A percentile compares a stretch with the other conserved stretches of the same genome.
Evolutionary conservation across 2,797 vertebrate species (phyloP).

Genomic region (Malurus splendens): DNA sequence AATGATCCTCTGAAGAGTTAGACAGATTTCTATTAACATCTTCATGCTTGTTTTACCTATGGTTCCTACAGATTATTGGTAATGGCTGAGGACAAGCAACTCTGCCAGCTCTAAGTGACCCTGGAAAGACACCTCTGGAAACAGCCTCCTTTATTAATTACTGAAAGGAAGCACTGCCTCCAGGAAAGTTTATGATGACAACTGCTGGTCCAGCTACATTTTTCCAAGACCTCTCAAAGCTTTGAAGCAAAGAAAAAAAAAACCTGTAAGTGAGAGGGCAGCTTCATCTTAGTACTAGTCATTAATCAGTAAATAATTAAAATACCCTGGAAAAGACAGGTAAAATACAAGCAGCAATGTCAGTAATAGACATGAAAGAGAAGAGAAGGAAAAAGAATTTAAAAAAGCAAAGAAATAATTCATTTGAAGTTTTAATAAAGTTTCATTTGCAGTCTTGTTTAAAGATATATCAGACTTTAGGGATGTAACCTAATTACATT

Average conservation of each 20-base stretch:
- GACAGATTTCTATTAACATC: neutral
- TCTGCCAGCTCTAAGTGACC: neutral
- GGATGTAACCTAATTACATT: constrained; percentile 79
- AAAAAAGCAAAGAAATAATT: constrained; percentile 76
- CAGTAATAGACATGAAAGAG: constrained; percentile 75
- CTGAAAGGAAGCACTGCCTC: neutral
- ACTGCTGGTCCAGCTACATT: neutral
- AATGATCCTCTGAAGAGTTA: neutral
- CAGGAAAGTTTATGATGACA: neutral
- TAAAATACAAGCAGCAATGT: constrained; percentile 72
- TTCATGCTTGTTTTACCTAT: neutral
- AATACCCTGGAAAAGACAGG: constrained; percentile 68
- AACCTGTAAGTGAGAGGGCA: neutral
- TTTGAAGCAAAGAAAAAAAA: constrained; percentile 51
- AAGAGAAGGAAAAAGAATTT: constrained; percentile 62
- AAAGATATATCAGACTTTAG: constrained; percentile 80
- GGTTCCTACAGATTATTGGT: neutral
- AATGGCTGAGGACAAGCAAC: neutral
- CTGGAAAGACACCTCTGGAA: neutral
- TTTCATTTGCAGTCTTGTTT: constrained; percentile 76
- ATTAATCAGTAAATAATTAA: constrained; percentile 78
- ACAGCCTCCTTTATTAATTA: neutral
- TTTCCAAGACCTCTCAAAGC: constrained; percentile 17
- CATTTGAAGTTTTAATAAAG: constrained; percentile 80
- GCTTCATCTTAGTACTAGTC: constrained; percentile 57